Base-by-base conservation (phyloP, 2,797 vertebrate genomes). In the Oreochromis mossambicus region DNA sequence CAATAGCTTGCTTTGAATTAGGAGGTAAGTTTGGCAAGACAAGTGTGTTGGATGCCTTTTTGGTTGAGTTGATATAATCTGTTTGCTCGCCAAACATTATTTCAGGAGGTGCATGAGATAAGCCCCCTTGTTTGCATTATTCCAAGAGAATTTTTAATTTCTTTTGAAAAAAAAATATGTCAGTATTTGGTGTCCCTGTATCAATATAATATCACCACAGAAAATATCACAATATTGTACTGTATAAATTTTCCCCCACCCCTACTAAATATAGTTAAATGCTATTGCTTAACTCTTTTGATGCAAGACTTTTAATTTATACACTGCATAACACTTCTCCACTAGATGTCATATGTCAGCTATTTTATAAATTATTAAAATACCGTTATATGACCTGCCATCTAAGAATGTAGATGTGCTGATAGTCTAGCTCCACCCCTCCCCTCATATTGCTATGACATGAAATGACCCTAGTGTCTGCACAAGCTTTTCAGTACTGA, bases 61-160 rank as follows among this genome's bases (percentile, higher is more conserved):
- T 36, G 34, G 34, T 36, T 36, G 34, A 36, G 34, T 3, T 36
- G 34, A 36, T 36, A 36, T 36, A 36, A 36, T 26, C 26, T 26
- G 26, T 41, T 41, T 41, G 11, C 11, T 41, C 38, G 2, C 38
- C 38, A 41, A 5, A 41, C 38, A 41, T 41, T 41, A 41, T 41
- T 56, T 56, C 8, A 56, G 55, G 24, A 56, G 13, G 24, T 29
- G 24, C 13, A 0, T 56, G 7, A 56, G 54, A 29, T 56, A 0
- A 55, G 24, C 54, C 24, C 14, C 17, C 19, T 51, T n/a, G 26
- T 51, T 51, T 51, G 5, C 15, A 10, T 56, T 56, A 32, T 56
- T 56, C 55, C 26, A 56, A 32, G 55, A 56, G 55, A 32, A 56
- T 36, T 36, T 36, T 34, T 3, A 2, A 34, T 34, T 36, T 36